Evolutionary conservation across 2,797 vertebrate genomes (phyloP).

Genomic region (Setipinna tenuifilis): DNA sequence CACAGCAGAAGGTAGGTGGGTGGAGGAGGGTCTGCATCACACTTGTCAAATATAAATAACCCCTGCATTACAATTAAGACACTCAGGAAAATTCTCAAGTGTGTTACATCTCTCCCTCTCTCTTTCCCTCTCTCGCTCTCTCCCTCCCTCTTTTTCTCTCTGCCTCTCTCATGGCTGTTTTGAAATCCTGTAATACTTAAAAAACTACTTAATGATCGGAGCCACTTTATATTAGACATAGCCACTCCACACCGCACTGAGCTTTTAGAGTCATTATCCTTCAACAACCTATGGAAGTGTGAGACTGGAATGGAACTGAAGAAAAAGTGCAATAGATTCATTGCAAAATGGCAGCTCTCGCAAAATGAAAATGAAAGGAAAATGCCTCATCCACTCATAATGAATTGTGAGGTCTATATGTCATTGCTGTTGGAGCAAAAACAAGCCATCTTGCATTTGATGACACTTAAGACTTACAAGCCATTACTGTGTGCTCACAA

Average conservation of each 20-base stretch:
- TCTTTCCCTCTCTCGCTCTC: not conserved
- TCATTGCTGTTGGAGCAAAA: not conserved
- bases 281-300: not conserved
- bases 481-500: not conserved
- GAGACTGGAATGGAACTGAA: not conserved
- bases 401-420: not conserved
- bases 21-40: constrained; percentile 7
- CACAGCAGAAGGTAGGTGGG: constrained; percentile 22
- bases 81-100: not conserved
- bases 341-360: not conserved
- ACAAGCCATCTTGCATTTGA: not conserved
- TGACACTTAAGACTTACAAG: not conserved
- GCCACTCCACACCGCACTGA: too few species aligned
- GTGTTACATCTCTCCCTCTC: not conserved
- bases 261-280: not conserved
- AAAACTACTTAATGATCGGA: not conserved
- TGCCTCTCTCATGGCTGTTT: not conserved
- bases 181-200: not conserved
- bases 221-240: not conserved
- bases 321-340: not conserved
- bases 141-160: not conserved
- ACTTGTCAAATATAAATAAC: constrained; percentile 33
- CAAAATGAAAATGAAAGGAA: not conserved
- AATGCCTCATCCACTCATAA: not conserved
- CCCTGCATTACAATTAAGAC: constrained; percentile 8